phyloP scores from a whole-genome alignment of 1,140 invertebrate genomes.

The Drosophila grimshawi region DNA sequence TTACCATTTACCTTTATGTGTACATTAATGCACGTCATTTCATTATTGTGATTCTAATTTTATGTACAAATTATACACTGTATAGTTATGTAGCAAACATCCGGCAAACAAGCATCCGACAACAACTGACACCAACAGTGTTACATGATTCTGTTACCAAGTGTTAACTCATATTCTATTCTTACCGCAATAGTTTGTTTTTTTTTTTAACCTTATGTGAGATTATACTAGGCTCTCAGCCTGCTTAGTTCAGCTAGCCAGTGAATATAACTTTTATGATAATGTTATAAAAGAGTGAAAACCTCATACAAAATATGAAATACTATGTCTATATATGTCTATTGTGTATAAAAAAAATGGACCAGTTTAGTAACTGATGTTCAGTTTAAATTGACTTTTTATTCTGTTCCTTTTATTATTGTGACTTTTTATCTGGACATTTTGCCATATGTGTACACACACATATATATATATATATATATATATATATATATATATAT shows the following conservation, averaged over 20 bases:
- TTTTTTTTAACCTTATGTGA: neutral
- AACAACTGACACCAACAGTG: neutral
- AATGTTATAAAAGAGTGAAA: neutral
- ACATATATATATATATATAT: too few species aligned
- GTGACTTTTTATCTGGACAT: neutral
- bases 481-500: conserved; percentile 18
- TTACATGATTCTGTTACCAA: neutral
- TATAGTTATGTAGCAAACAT: conserved; percentile 25
- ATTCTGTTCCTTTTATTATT: neutral
- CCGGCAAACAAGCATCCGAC: conserved; percentile 2
- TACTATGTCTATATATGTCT: neutral
- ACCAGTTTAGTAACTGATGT: neutral
- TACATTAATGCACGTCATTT: conserved; percentile 70
- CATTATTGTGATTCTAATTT: conserved; percentile 69
- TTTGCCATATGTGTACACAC: conserved; percentile 1
- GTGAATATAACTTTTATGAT: neutral
- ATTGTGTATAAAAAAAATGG: neutral
- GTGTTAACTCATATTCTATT: conserved; percentile 14
- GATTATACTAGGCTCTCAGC: neutral
- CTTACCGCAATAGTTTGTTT: neutral
- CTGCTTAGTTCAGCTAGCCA: neutral
- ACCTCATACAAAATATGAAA: neutral
- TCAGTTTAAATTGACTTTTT: neutral
- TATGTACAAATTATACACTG: conserved; percentile 30
- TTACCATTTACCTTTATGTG: conserved; percentile 34